Evolutionary conservation across 2,888 invertebrate genomes (phyloP).

Genomic region (Patella depressa): DNA sequence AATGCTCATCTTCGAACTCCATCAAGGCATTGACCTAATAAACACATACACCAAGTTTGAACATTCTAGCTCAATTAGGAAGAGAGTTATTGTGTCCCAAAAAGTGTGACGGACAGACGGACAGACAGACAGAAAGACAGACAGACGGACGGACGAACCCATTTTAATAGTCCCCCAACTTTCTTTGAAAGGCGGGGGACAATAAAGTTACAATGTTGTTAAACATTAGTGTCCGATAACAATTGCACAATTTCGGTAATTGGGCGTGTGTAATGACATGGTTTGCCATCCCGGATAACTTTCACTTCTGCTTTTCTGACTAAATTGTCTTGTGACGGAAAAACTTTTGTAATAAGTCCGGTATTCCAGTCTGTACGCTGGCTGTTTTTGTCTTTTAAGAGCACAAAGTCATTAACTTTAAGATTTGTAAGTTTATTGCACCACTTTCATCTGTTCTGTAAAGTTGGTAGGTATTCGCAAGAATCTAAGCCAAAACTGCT

Average conservation of each 20-base stretch:
- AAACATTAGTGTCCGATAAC: too few relatives aligned
- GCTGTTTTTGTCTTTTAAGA: conserved; percentile 6
- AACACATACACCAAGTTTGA: too few relatives aligned
- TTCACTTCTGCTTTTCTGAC: conserved; percentile 13
- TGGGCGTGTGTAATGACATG: conserved; percentile 15
- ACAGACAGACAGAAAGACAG: too few relatives aligned
- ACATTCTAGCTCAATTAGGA: too few relatives aligned
- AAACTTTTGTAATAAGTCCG: conserved; percentile 6
- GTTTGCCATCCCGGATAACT: conserved; percentile 16
- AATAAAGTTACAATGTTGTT: too few relatives aligned
- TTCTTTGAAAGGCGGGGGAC: too few relatives aligned
- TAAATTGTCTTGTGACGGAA: conserved; percentile 8
- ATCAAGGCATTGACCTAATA: too few relatives aligned
- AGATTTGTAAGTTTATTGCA: not conserved
- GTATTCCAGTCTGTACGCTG: conserved; percentile 12
- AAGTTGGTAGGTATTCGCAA: conserved; percentile 1
- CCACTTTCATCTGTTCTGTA: conserved; percentile 13
- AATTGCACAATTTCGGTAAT: too few relatives aligned
- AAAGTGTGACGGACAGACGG: too few relatives aligned
- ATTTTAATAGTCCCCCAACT: too few relatives aligned
- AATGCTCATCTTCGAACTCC: too few relatives aligned
- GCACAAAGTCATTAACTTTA: not conserved
- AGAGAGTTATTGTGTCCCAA: not conserved
- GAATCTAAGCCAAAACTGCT: conserved; percentile 19
- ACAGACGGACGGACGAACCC: too few relatives aligned